phyloP scores from a whole-genome alignment of 2,797 vertebrate genomes.

The Trematomus bernacchii region DNA sequence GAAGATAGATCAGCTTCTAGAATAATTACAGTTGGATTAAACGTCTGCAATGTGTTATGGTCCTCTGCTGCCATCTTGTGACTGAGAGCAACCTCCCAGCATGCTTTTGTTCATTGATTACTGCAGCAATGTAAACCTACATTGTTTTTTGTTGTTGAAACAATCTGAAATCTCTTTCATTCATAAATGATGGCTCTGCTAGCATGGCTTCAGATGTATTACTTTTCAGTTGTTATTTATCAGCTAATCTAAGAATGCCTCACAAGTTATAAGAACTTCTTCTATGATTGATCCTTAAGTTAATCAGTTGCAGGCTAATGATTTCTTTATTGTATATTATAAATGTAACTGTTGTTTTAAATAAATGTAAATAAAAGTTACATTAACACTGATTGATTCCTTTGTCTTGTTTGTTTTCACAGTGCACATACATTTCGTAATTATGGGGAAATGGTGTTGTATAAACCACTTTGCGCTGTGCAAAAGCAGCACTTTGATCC shows the following conservation, averaged over 20 bases:
- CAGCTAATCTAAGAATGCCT: conserved; percentile 14
- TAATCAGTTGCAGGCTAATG: background rate
- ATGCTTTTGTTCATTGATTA: conserved; percentile 31
- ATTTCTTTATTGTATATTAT: conserved; percentile 10
- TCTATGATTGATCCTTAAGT: background rate
- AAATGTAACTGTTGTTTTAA: conserved; percentile 5
- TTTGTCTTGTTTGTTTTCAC: conserved; percentile 41
- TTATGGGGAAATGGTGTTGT: conserved; percentile 18
- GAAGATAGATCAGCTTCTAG: conserved; percentile 28
- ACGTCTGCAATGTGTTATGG: conserved; percentile 11
- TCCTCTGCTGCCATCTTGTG: conserved; percentile 81
- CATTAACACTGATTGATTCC: background rate
- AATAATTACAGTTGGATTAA: conserved; percentile 43
- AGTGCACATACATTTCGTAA: conserved; percentile 11
- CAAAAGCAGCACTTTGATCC: conserved; percentile 23
- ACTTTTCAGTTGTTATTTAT: conserved; percentile 35
- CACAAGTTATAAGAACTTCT: background rate
- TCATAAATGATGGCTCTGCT: conserved; percentile 4
- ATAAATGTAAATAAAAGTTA: conserved; percentile 54
- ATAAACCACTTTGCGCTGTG: conserved; percentile 6
- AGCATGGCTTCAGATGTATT: background rate
- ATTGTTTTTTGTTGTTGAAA: background rate
- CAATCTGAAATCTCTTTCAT: conserved; percentile 7
- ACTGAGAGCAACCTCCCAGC: conserved; percentile 38
- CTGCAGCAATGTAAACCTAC: conserved; percentile 41